Conservation (phyloP, 2,113 vertebrate genomes). For the Pleuronectes platessa region DNA sequence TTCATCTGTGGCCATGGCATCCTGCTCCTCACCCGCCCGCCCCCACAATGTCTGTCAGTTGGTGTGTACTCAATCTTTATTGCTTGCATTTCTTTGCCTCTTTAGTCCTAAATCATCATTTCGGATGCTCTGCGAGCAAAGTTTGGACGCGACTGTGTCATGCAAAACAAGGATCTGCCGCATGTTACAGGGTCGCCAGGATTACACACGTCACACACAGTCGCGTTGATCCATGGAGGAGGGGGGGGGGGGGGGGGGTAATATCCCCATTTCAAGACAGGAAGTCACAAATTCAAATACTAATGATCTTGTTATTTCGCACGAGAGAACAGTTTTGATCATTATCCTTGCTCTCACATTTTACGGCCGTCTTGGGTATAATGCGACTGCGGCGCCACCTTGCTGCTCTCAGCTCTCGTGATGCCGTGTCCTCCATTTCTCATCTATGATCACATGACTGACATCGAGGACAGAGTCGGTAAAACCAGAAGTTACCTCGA, state of each 20-base stretch:
- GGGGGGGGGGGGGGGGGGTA: not conserved
- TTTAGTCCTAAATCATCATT: not conserved
- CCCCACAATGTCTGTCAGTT: slow-evolving; percentile 27
- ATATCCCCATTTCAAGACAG: not conserved
- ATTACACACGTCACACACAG: not conserved
- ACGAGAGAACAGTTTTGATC: not conserved
- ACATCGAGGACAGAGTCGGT: slow-evolving; percentile 18
- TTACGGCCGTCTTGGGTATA: slow-evolving; percentile 13
- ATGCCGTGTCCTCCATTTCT: not conserved
- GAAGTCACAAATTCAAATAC: slow-evolving; percentile 3
- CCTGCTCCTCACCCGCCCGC: slow-evolving; percentile 44
- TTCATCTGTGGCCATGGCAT: slow-evolving; percentile 72
- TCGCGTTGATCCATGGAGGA: not conserved
- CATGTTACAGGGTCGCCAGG: not conserved
- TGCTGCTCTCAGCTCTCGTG: slow-evolving; percentile 9
- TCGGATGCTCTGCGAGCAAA: slow-evolving; percentile 3
- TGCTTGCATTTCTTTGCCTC: slow-evolving; percentile 25
- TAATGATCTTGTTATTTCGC: not conserved
- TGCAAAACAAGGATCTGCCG: not conserved
- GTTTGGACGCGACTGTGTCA: not conserved
- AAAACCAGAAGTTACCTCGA: not conserved
- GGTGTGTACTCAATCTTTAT: slow-evolving; percentile 19
- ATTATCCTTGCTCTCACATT: not conserved
- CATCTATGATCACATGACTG: not conserved
- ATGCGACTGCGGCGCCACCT: slow-evolving; percentile 1